Base-by-base conservation (phyloP, 2,888 invertebrate species). In the Polietes domitor region DNA sequence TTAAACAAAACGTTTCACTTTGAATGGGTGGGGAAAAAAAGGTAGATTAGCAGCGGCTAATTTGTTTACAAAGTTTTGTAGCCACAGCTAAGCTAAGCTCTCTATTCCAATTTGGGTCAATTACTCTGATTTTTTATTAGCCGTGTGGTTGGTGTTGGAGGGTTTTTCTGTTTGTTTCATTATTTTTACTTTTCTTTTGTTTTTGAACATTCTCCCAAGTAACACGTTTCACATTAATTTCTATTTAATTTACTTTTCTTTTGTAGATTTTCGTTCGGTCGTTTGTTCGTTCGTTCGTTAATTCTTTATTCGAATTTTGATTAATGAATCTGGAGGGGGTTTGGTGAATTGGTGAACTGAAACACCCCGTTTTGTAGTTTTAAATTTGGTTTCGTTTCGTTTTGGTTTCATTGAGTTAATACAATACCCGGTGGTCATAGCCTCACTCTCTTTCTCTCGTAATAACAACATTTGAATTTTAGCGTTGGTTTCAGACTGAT, bases 401-500 rank as follows among this genome's bases (percentile, higher is more conserved):
- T 73, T 77, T 17, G 47, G 76, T 28, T 77, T 26, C 72, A 58
- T 70, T 41, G 12, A 65, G 55, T 47, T 2, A 43, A 26, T n/a
- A 32, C 32, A 7, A 5, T 47, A 5, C 47, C 9, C 12, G 15
- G 10, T 41, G 15, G n/a, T n/a, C n/a, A n/a, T n/a, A n/a, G n/a
- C n/a, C n/a, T n/a, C n/a, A n/a, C n/a, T n/a, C n/a, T n/a, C n/a
- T n/a, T n/a, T n/a, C n/a, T n/a, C 15, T 41, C 2, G 41, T 41
- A 43, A 21, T 47, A 17, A 63, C 70, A 70, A 77, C 80, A 58
- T n/a, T 80, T 83, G 73, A 61, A 77, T 70, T 83, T 80, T 80
- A 72, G 78, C 71, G 78, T 79, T 78, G 55, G 75, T n/a, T 82
- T 58, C n/a, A 76, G 55, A 83, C 76, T 83, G 73, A 80, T 65